These are phyloP conservation scores for Bucorvus abyssinicus DNA, from an alignment of 2,797 vertebrate genomes.

Conservation along the genomic window DNA sequence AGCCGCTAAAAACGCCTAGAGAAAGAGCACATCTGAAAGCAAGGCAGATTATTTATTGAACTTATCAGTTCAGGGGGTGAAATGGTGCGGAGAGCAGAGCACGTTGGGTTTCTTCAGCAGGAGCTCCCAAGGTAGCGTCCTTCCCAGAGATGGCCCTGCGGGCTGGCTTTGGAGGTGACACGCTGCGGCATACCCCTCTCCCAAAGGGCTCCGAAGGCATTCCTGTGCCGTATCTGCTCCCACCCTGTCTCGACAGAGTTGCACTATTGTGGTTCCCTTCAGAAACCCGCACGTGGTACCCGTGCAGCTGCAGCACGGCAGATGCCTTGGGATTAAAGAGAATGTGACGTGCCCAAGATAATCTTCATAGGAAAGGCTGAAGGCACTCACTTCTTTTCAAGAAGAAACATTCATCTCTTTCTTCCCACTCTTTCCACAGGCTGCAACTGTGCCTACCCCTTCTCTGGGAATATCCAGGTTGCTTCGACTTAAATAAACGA, in stretches of 20 bases:
- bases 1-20: not conserved
- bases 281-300: not conserved
- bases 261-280: not conserved
- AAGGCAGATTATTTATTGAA: not conserved
- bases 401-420: not conserved
- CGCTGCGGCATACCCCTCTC: not conserved
- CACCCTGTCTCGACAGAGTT: not conserved
- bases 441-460: not conserved
- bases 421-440: not conserved
- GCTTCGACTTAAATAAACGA: not conserved
- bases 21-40: not conserved
- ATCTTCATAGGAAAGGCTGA: not conserved
- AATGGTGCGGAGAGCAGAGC: not conserved
- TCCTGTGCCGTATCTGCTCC: not conserved
- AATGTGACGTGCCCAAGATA: not conserved
- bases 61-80: not conserved
- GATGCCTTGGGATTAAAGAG: constrained; percentile 11
- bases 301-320: not conserved
- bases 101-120: not conserved
- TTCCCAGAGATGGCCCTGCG: rapidly evolving
- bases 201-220: not conserved
- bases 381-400: not conserved
- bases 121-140: not conserved
- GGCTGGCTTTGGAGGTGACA: not conserved
- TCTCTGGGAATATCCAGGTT: not conserved